Base-by-base conservation (phyloP, 2,888 invertebrate genomes). In the Lissocephala sabroskyi region DNA sequence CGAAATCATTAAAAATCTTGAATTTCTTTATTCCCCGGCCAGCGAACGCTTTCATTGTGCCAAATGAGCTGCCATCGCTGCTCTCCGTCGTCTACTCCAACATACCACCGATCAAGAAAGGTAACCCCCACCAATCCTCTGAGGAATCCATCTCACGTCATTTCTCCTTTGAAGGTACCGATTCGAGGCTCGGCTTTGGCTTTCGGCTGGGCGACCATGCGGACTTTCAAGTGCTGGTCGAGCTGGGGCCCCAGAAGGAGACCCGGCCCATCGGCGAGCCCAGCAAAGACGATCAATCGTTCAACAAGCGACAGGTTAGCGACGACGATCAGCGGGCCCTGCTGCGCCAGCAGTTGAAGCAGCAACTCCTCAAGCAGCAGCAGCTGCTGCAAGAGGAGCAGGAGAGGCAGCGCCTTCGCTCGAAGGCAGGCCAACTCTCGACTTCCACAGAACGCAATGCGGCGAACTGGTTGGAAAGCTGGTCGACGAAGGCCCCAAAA, bases 31-130 rank as follows among this genome's bases (percentile, higher is more conserved):
- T n/a, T n/a, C n/a, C n/a, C n/a, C n/a, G n/a, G n/a, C n/a, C 80
- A 36, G 83, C 84, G 45, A 83, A 86, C 41, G 85, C 88, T 1
- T 84, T 93, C 14, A 90, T 94, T 62, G 88, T 94, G 23, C 94
- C 94, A 0, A 92, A 93, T 75, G 94, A 94, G 82, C 65, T 94
- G 41, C 93, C 93, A 0, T 92, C 94, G 0, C 79, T 94, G 23
- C 85, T 94, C 5, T 93, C 93, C 0, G 86, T 94, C 2, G 89
- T 93, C 0, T 94, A 93, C 81, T 92, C 93, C 6, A 94, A 93
- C 71, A 92, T 94, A 54, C 94, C 94, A 3, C 93, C 92, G 0
- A 89, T 94, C 7, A 92, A 92, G 76, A 94, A 94, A 89, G 94
- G 94, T 92, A 23, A 52, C 51, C 14, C 5, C 2, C 13, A 3